Evolutionary conservation across 2,797 vertebrate genomes (phyloP), one percentile per base, ranked within the genome.

Genomic region (Brotula barbata): DNA sequence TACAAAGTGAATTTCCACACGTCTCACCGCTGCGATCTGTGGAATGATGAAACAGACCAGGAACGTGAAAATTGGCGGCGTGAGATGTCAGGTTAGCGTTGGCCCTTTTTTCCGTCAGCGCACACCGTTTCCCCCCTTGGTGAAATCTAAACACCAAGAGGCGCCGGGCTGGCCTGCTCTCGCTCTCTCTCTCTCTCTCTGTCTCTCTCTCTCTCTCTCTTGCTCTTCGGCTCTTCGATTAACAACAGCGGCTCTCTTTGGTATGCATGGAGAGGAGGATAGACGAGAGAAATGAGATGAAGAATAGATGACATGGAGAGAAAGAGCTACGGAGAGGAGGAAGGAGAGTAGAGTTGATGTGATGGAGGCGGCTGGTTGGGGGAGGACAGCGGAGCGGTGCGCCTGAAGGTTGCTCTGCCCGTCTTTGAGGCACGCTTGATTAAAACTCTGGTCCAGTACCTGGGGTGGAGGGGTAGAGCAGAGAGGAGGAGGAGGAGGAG

Each of bases 351-450:
- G 5, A 22, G 50, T 64, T 49, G 63, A 58, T 59, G 33, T 31
- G 69, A 23, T 58, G 37, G 68, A 8, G 28, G 25, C 8, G 40
- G 36, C 17, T 17, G 46, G 43, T 55, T 50, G 20, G 48, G 33
- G 28, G 51, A 53, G 71, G 56, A 50, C 20, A 34, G 59, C 13
- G 55, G 45, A 64, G 73, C 41, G 73, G 45, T 71, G 68, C 47
- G 77, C 64, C 31, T 88, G 87, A 88, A 89, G 89, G 88, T 90
- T 89, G 87, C 74, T 11, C 53, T 68, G 83, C 76, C 82, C 80
- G 78, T 84, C 85, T 89, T 90, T 89, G 84, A 86, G 81, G 78
- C 67, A 60, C 51, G 62, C 76, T 84, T 88, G 88, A 90, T 90
- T 90, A 90, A 90, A 90, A 89, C 81, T 78, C 82, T 23, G 72